Base-by-base conservation (phyloP, 2,113 vertebrate genomes). In the Embiotoca jacksoni region DNA sequence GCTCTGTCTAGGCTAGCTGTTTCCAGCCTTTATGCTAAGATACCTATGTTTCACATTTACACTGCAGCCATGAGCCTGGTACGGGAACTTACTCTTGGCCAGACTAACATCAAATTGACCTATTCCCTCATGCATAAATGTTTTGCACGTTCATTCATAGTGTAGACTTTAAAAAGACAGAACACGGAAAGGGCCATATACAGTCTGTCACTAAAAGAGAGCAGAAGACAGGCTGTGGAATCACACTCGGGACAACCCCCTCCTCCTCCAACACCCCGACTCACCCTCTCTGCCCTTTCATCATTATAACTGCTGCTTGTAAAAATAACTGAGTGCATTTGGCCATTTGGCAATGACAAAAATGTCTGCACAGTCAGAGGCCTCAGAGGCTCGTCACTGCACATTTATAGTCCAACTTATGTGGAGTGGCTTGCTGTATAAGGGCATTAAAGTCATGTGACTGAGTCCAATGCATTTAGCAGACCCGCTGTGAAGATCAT, bases 301-400 rank as follows among this genome's bases (percentile, higher is more conserved):
- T 88, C 74, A 68, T 88, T 78, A 80, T 56, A 83, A 70, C 81
- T 79, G 79, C 72, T 41, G 81, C 46, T 57, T 88, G 75, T 87
- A 89, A 91, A 92, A 88, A 92, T 90, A 92, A 86, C 86, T 35
- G 33, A 76, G 72, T 83, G 75, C 86, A 86, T 85, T 83, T 77
- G 78, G 65, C 78, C 77, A 83, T 85, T 87, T 87, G 87, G 86
- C 80, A 81, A 81, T 71, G 85, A 89, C 80, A 82, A 81, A 86
- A 82, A 76, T 53, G 78, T 88, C 88, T 70, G 83, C 83, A 80
- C 78, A 84, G 81, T 81, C 81, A 86, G 77, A 84, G 57, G 70
- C 85, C 83, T 89, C 73, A 56, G 70, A 84, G 81, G 62, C 66
- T 54, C 46, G 66, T 84, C 89, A 70, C 72, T 64, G 80, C 79